These are phyloP conservation scores for Oscheius sp. DNA, from an alignment of 1,140 invertebrate species.

Conservation along the genomic window DNA sequence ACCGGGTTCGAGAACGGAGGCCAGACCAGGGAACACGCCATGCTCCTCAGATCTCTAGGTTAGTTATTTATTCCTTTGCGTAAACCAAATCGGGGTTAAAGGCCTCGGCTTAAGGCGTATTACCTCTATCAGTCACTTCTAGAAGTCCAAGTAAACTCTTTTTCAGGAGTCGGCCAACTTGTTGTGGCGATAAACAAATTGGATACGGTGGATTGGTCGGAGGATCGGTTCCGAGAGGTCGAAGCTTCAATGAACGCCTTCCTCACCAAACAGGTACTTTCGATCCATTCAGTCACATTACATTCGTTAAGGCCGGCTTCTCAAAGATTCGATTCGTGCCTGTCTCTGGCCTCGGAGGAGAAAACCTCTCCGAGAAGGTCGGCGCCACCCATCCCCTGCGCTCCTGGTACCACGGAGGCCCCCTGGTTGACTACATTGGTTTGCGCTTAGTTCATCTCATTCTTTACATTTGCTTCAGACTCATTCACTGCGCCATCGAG, in stretches of 20 bases:
- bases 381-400: conserved; percentile 71
- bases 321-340: conserved; percentile 83
- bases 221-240: conserved; percentile 80
- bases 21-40: conserved; percentile 93
- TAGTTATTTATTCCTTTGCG: conserved; percentile 16
- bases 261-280: conserved; percentile 12
- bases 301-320: conserved; percentile 67
- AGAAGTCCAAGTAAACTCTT: no score
- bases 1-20: conserved; percentile 95
- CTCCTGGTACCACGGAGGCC: conserved; percentile 82
- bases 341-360: conserved; percentile 88
- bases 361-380: conserved; percentile 78
- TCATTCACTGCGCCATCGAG: conserved; percentile 74
- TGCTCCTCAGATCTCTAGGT: conserved; percentile 85
- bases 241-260: conserved; percentile 72
- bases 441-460: conserved; percentile 15
- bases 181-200: conserved; percentile 67
- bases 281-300: neutral
- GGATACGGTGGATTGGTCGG: conserved; percentile 65
- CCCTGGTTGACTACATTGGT: conserved; percentile 79
- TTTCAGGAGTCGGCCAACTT: conserved; percentile 75
- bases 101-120: no score
- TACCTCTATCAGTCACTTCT: no score
- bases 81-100: no score
- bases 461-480: conserved; percentile 36